Conservation (phyloP, 2,113 vertebrate species). For the Aleadryas rufinucha region DNA sequence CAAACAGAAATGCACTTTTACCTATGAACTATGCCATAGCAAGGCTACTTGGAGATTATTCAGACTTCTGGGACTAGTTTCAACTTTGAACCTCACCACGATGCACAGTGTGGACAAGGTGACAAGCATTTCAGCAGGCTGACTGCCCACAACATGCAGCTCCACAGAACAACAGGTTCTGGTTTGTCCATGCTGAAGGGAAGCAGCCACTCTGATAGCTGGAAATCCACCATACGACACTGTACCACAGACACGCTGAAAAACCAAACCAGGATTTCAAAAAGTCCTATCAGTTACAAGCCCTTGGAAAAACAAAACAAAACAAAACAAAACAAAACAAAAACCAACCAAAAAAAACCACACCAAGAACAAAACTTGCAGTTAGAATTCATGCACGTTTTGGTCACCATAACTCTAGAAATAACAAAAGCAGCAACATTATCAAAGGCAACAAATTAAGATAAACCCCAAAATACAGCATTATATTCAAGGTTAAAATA, state of each 20-base stretch:
- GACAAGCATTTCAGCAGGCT: not conserved
- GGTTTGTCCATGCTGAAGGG: not conserved
- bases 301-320: not conserved
- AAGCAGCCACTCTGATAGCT: not conserved
- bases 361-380: not conserved
- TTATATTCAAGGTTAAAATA: not conserved
- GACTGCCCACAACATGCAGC: not conserved
- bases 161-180: not conserved
- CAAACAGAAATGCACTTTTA: not conserved
- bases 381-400: not conserved
- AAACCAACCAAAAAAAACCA: no score
- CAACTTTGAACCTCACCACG: not conserved
- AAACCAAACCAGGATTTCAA: not conserved
- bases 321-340: not conserved
- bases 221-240: not conserved
- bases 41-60: not conserved
- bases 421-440: not conserved
- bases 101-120: fast-evolving
- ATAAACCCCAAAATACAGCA: not conserved
- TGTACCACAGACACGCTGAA: not conserved
- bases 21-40: not conserved
- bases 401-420: not conserved
- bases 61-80: not conserved
- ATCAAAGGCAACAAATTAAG: not conserved
- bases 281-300: not conserved